These are phyloP conservation scores for Trachelus tabidus DNA, from an alignment of 2,888 invertebrate genomes.

Conservation along the genomic window DNA sequence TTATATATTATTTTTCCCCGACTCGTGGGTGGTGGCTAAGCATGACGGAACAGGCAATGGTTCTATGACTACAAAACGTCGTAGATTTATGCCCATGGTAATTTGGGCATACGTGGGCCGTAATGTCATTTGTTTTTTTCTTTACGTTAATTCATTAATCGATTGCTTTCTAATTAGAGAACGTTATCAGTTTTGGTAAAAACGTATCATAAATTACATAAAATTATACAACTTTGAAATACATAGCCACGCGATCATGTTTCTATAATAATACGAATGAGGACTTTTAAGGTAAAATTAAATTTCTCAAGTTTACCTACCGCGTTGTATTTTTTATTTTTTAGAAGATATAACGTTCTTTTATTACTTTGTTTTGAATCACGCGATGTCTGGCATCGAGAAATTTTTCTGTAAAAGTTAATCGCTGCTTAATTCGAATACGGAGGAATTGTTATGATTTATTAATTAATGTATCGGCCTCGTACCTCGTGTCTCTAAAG, in stretches of 20 bases:
- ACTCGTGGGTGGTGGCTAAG: slow-evolving; percentile 34
- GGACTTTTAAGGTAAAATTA: background rate
- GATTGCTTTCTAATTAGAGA: background rate
- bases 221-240: background rate
- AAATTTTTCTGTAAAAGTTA: background rate
- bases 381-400: background rate
- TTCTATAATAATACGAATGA: background rate
- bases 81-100: background rate
- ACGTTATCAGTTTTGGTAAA: background rate
- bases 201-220: background rate
- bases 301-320: background rate
- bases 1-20: background rate
- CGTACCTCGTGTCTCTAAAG: background rate
- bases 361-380: background rate
- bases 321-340: background rate
- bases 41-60: slow-evolving; percentile 18
- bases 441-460: background rate
- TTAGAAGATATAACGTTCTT: background rate
- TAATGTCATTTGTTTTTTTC: background rate
- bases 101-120: background rate
- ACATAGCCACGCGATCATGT: background rate
- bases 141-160: background rate
- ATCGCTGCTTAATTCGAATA: background rate
- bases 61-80: background rate
- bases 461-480: background rate